Conservation (phyloP, 2,888 invertebrate genomes). For the Papilio elwesi region DNA sequence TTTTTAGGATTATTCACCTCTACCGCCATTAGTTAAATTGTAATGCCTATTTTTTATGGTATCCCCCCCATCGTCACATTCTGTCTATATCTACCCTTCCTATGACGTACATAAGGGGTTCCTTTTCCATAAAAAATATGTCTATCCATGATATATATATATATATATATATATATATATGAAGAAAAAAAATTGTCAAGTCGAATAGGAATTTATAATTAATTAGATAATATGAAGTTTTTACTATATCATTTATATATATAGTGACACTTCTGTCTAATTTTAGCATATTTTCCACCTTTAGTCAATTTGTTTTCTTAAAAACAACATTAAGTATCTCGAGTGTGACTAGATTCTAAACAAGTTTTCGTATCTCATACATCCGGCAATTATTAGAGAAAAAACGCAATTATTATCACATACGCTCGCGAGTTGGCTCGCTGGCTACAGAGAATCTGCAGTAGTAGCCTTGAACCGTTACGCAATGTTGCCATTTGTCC, state of each 20-base stretch:
- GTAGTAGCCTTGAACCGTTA: conserved; percentile 33
- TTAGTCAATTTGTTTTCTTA: neutral
- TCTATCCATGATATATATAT: no score
- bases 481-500: conserved; percentile 37
- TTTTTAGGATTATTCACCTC: neutral
- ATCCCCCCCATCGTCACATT: no score
- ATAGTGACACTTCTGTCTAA: neutral
- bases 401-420: conserved; percentile 26
- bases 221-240: no score
- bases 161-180: no score
- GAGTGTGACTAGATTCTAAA: neutral
- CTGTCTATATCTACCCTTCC: no score
- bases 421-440: conserved; percentile 10
- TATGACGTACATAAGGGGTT: no score
- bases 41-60: no score
- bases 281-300: neutral
- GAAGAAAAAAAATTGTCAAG: no score
- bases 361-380: conserved; percentile 1
- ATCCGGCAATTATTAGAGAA: conserved; percentile 23
- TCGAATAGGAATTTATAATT: no score
- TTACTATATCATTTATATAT: no score
- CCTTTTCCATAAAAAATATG: no score
- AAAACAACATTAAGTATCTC: neutral
- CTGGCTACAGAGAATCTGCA: conserved; percentile 1
- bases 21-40: no score